phyloP scores from a whole-genome alignment of 2,797 vertebrate genomes.

The Coregonus sp. region DNA sequence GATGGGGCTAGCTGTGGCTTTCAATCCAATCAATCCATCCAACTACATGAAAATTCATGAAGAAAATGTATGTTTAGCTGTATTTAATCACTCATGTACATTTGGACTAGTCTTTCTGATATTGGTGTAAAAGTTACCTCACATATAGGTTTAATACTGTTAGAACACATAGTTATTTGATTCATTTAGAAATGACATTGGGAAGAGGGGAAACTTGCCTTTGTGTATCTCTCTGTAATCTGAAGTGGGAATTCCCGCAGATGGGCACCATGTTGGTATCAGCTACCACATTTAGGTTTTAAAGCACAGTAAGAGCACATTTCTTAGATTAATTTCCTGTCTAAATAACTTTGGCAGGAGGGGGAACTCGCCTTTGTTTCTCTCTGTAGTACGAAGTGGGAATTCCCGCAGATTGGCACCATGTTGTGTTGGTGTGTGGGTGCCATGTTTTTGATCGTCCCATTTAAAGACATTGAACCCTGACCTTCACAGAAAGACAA shows the following conservation, averaged over 20 bases:
- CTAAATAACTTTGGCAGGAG: neutral
- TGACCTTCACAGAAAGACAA: conserved; percentile 68
- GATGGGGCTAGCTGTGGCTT: conserved; percentile 50
- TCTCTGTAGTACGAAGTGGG: neutral
- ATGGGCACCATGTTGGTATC: too few species aligned
- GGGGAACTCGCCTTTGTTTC: neutral
- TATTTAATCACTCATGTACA: conserved; percentile 18
- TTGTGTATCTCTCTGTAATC: too few species aligned
- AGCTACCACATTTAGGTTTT: too few species aligned
- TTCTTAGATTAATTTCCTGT: too few species aligned
- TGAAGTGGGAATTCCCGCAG: too few species aligned
- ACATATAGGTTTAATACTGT: conserved; percentile 8
- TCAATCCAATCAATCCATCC: neutral
- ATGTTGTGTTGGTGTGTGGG: conserved; percentile 46
- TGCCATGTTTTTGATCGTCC: conserved; percentile 46
- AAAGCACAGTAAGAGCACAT: too few species aligned
- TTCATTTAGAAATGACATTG: neutral
- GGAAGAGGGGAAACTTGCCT: too few species aligned
- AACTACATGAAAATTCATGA: neutral
- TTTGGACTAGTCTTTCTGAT: too few species aligned
- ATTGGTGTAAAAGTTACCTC: too few species aligned
- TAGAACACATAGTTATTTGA: neutral
- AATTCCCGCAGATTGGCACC: conserved; percentile 65
- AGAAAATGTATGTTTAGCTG: neutral
- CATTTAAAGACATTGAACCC: conserved; percentile 70